Conservation (phyloP, 1,140 invertebrate species). For the Grapholita molesta region DNA sequence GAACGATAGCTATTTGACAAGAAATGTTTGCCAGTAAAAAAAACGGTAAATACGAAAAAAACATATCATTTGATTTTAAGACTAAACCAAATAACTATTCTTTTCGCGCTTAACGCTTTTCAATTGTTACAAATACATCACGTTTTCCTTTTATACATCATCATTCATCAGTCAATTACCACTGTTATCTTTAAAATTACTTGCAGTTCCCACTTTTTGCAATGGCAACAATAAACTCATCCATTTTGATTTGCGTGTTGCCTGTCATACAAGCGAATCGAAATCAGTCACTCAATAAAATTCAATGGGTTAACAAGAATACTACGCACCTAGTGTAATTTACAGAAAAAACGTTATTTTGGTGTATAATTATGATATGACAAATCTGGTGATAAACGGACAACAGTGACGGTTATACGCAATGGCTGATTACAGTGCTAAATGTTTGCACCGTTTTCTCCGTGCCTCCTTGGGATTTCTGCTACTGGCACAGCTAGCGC, state of each 20-base stretch:
- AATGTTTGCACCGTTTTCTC: constrained; percentile 41
- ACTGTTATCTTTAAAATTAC: neutral
- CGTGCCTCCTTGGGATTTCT: constrained; percentile 44
- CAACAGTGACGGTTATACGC: constrained; percentile 33
- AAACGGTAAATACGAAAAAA: neutral
- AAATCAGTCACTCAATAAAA: constrained; percentile 15
- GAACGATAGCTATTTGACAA: neutral
- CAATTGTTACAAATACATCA: neutral
- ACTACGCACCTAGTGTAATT: constrained; percentile 29
- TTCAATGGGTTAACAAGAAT: constrained; percentile 15
- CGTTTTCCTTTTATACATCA: neutral
- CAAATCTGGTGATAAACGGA: constrained; percentile 28
- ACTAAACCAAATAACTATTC: neutral
- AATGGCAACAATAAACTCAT: neutral
- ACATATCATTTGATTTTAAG: neutral
- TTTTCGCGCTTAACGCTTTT: too few species aligned
- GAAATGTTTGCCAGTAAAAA: neutral
- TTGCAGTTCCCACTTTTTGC: neutral
- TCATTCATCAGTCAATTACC: neutral
- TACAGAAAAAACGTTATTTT: constrained; percentile 21
- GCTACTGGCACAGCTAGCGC: constrained; percentile 45
- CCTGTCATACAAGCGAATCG: constrained; percentile 4
- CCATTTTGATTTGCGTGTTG: constrained; percentile 13
- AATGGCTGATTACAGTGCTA: constrained; percentile 45
- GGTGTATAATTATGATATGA: constrained; percentile 59